Evolutionary conservation across 2,113 vertebrate genomes (phyloP), one percentile per base, ranked within the genome.

Genomic region (Chionodraco myersi): DNA sequence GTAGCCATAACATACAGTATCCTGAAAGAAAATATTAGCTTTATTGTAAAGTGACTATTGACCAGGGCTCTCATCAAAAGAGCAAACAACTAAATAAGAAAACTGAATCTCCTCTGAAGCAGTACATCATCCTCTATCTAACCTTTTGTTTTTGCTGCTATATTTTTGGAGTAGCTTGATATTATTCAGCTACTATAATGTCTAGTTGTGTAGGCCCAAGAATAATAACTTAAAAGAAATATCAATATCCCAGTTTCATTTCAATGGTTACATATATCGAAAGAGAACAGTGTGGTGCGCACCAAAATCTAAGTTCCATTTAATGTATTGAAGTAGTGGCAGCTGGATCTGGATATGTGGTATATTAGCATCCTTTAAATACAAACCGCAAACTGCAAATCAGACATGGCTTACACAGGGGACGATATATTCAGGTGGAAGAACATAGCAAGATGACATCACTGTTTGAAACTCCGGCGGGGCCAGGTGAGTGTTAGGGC

Each of bases 361-460:
- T 9, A 62, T 48, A 62, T 47, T 47, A 10, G 4, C 34, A 41
- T 56, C 6, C 23, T 3, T 47, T 7, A 13, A 4, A 47, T 10
- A 21, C 21, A 69, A 56, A 48, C 47, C 21, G 23, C 36, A 21
- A 52, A 59, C 13, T 45, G 11, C n/a, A 52, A 44, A 15, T 30
- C 7, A 59, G 45, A 7, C 2, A 2, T n/a, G 16, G 9, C 4
- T 73, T 11, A 54, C 48, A n/a, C 5, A 68, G 23, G 9, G 12
- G 45, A 34, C 0, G 10, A 34, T n/a, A 49, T 72, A 53, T 26
- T 51, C 10, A 12, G 30, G 18, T 59, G 63, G 54, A 51, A 72
- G 76, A 36, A 4, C 47, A 8, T 12, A 23, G 23, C 10, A 18
- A 47, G 48, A 61, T 52, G 67, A 83, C 71, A 23, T 73, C 51